Percentiles rank a stretch among this genome's conserved stretches.
These are phyloP conservation scores for Pseudopodoces humilis DNA, from an alignment of 2,113 vertebrate genomes.

Conservation along the genomic window DNA sequence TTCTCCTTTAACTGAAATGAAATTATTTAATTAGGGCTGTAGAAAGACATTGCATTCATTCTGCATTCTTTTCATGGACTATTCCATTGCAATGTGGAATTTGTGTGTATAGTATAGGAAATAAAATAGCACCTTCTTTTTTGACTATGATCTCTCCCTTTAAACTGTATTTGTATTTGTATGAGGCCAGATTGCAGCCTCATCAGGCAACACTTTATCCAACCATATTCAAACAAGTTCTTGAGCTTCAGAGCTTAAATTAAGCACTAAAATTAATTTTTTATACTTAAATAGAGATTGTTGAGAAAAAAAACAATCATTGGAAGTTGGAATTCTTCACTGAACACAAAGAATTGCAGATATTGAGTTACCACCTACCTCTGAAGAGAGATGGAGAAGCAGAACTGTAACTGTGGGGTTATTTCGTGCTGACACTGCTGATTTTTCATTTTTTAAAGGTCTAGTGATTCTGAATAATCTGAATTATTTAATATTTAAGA, in stretches of 20 bases:
- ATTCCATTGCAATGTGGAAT: neutral
- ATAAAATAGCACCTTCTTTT: neutral
- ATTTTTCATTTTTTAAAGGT: neutral
- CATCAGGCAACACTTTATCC: neutral
- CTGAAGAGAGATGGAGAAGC: neutral
- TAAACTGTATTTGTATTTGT: neutral
- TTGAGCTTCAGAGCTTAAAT: neutral
- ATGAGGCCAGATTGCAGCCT: rapidly evolving
- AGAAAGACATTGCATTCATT: neutral
- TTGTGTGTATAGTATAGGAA: neutral
- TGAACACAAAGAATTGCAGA: neutral
- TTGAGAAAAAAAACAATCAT: neutral
- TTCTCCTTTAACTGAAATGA: neutral
- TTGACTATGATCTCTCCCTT: neutral
- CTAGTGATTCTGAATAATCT: no score
- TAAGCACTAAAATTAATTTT: neutral
- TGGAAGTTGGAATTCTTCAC: neutral
- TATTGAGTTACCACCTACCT: neutral
- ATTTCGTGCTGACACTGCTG: neutral
- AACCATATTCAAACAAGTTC: neutral
- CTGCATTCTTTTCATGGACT: neutral
- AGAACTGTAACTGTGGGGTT: neutral
- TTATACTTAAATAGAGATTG: neutral
- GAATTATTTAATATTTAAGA: neutral
- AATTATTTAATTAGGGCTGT: neutral